Conservation (phyloP, 2,113 vertebrate species). For the Erythrocercus mccallii region DNA sequence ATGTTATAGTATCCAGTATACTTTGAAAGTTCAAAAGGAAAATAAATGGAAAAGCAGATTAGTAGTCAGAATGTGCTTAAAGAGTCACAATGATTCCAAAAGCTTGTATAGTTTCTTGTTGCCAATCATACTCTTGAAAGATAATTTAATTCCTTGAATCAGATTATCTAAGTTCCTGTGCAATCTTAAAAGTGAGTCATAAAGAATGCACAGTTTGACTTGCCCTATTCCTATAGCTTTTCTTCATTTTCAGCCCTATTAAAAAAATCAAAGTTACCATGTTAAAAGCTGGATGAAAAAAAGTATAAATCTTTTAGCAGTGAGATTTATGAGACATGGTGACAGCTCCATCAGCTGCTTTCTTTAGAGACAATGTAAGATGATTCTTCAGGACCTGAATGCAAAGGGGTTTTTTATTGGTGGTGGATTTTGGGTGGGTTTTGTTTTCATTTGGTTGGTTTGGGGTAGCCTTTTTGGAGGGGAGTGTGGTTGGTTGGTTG, state of each 20-base stretch:
- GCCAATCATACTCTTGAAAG: not conserved
- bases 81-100: not conserved
- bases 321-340: not conserved
- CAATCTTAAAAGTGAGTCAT: not conserved
- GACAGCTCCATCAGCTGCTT: not conserved
- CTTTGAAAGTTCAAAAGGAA: not conserved
- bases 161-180: not conserved
- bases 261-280: not conserved
- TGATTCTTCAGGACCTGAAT: not conserved
- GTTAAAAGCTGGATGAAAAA: not conserved
- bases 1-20: not conserved
- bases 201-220: not conserved
- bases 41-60: not conserved
- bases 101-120: not conserved
- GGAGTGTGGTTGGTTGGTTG: not conserved
- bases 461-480: not conserved
- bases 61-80: not conserved
- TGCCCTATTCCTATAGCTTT: not conserved
- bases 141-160: not conserved
- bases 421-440: not conserved
- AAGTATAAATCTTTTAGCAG: not conserved
- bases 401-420: not conserved
- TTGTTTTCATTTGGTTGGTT: not conserved
- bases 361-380: not conserved
- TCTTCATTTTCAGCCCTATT: not conserved